Evolutionary conservation across 2,888 invertebrate genomes (phyloP).

Genomic region (Drosophila austrosaltans): DNA sequence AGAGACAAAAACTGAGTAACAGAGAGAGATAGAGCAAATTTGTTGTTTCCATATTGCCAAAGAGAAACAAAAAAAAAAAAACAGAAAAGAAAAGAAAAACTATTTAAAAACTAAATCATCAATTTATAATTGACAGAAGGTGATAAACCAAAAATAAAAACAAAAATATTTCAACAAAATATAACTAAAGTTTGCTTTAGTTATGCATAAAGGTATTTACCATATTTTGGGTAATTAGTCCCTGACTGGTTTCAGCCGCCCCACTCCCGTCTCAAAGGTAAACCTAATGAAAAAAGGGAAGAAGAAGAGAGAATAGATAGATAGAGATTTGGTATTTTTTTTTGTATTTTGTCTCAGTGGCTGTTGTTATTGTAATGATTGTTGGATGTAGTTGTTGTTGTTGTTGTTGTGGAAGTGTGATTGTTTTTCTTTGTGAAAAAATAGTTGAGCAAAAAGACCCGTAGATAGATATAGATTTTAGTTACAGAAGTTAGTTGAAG

Average conservation of each 20-base stretch:
- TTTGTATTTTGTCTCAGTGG: slow-evolving; percentile 41
- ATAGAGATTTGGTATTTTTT: slow-evolving; percentile 72
- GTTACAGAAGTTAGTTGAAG: slow-evolving; percentile 49
- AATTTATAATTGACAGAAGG: slow-evolving; percentile 38
- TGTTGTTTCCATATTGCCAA: slow-evolving; percentile 44
- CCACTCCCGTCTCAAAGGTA: slow-evolving; percentile 85
- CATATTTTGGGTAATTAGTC: slow-evolving; percentile 85
- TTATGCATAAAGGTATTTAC: slow-evolving; percentile 82
- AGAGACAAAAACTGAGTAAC: not conserved
- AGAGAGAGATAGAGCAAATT: slow-evolving; percentile 41
- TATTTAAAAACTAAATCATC: slow-evolving; percentile 24
- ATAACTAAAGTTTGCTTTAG: slow-evolving; percentile 57
- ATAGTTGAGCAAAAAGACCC: slow-evolving; percentile 4
- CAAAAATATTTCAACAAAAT: slow-evolving; percentile 10
- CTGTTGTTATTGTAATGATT: slow-evolving; percentile 13
- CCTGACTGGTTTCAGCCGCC: slow-evolving; percentile 85
- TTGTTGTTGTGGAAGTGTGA: not conserved
- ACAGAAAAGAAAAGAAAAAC: slow-evolving; percentile 14
- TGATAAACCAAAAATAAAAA: slow-evolving; percentile 22
- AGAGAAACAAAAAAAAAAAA: not conserved
- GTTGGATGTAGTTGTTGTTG: not conserved
- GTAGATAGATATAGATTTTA: slow-evolving; percentile 25
- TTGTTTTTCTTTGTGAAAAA: slow-evolving; percentile 9
- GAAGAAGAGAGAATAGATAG: slow-evolving; percentile 80
- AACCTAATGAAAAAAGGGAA: slow-evolving; percentile 82